A percentile compares a stretch with the other conserved stretches of the same genome.
Conservation (phyloP, 2,888 invertebrate species). For the Temnothorax rugatulus region DNA sequence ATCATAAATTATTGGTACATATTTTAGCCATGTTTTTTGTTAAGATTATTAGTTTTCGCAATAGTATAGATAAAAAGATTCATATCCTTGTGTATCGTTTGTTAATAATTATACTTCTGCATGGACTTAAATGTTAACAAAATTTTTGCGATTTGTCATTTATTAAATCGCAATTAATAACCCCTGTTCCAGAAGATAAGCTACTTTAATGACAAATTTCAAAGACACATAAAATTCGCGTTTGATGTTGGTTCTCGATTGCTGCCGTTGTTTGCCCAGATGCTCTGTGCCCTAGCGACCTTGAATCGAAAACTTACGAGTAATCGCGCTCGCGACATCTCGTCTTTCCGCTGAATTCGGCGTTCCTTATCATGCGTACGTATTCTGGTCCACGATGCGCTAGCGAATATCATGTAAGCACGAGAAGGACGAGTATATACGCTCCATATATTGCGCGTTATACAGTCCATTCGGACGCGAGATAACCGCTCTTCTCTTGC, state of each 20-base stretch:
- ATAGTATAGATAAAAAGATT: not conserved
- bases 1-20: not conserved
- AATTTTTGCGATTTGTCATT: not conserved
- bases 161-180: not conserved
- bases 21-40: not conserved
- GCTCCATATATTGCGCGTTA: constrained; percentile 79
- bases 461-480: constrained; percentile 74
- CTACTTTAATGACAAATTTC: not conserved
- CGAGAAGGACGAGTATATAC: constrained; percentile 66
- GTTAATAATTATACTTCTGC: not conserved
- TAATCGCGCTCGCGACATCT: constrained; percentile 22
- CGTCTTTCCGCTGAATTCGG: constrained; percentile 52
- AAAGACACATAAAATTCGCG: constrained; percentile 11
- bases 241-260: constrained; percentile 14
- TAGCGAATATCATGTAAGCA: constrained; percentile 56
- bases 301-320: constrained; percentile 27
- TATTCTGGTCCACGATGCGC: constrained; percentile 62
- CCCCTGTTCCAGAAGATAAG: not conserved
- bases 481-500: constrained; percentile 65
- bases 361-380: constrained; percentile 69
- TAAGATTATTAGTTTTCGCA: not conserved
- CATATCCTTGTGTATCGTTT: not conserved
- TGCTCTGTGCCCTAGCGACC: not conserved
- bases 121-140: not conserved
- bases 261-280: constrained; percentile 30